Evolutionary conservation across 2,113 vertebrate species (phyloP), one percentile per base, ranked within the genome.

Genomic region (Perca flavescens): DNA sequence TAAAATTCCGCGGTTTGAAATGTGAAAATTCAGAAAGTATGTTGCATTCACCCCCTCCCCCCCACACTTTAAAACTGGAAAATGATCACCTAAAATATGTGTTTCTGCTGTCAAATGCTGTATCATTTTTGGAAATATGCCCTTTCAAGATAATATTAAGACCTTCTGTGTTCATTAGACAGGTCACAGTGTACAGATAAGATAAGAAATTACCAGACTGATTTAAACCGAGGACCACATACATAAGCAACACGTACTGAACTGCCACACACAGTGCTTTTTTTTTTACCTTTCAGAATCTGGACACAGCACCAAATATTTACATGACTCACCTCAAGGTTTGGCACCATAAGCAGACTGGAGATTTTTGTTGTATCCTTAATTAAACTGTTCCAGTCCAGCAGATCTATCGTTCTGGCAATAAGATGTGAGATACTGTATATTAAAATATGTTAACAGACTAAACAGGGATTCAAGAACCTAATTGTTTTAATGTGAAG

Each of bases 361-460:
- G 97, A 96, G 72, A 97, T 94, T 86, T 95, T 94, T 14, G 94
- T 97, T 58, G 94, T 95, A 74, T 94, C 94, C 19, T 97, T 92
- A 0, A 99, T 96, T 76, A 99, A 93, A 85, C 95, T 95, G 94
- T 95, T 97, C 98, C 97, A 99, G 92, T 98, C 96, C 83, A 99
- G 88, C 79, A 99, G 86, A 91, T 99, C 97, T 82, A 99, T 94
- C 0, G 96, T 96, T 63, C 98, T 99, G 85, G 16, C 67, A 79
- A 63, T 1, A 56, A 74, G 11, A 85, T 1, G 61, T 22, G 22
- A 40, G 31, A 65, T 77, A 36, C 53, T 65, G 6, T 12, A 25
- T 8, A 34, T 73, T 19, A 34, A 56, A 64, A 22, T 56, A 22
- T 36, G 22, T 65, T 9, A 25, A 28, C 52, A 73, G 40, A 25